A percentile compares a stretch with the other conserved stretches of the same genome.
phyloP scores from a whole-genome alignment of 2,888 invertebrate genomes.

The Diaprepes abbreviatus region DNA sequence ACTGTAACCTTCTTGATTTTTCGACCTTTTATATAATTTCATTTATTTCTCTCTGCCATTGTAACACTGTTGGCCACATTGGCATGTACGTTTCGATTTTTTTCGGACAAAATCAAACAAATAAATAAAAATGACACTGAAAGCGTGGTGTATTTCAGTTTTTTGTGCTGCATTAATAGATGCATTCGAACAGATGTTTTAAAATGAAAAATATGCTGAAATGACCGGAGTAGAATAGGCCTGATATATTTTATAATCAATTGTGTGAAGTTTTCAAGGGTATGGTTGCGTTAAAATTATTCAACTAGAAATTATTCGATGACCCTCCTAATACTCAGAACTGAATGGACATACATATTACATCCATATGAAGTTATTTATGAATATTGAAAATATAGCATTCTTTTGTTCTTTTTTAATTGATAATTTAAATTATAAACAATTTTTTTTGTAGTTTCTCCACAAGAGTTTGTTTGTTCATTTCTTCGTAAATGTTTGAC shows the following conservation, averaged over 20 bases:
- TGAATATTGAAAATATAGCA: constrained; percentile 6
- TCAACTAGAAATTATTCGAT: constrained; percentile 53
- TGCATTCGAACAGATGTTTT: constrained; percentile 20
- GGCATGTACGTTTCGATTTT: constrained; percentile 52
- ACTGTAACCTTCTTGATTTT: constrained; percentile 16
- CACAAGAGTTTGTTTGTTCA: no score
- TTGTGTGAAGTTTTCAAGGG: constrained; percentile 53
- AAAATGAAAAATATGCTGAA: constrained; percentile 18
- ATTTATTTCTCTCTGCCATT: constrained; percentile 43
- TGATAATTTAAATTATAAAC: no score
- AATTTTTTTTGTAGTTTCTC: no score
- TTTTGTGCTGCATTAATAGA: constrained; percentile 26
- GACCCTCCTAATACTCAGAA: constrained; percentile 42
- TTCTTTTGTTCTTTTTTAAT: no score
- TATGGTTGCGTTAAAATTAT: constrained; percentile 55
- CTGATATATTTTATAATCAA: constrained; percentile 51
- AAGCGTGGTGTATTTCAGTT: constrained; percentile 39
- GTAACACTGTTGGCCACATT: constrained; percentile 52
- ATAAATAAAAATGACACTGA: constrained; percentile 27
- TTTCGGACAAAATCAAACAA: constrained; percentile 23
- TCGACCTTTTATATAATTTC: constrained; percentile 39
- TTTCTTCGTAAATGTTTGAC: no score
- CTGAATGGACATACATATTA: constrained; percentile 20
- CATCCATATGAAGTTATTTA: constrained; percentile 12
- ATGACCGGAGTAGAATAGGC: background rate